A percentile compares a stretch with the other conserved stretches of the same genome.
phyloP scores from a whole-genome alignment of 2,113 vertebrate genomes.

The Grus americana region DNA sequence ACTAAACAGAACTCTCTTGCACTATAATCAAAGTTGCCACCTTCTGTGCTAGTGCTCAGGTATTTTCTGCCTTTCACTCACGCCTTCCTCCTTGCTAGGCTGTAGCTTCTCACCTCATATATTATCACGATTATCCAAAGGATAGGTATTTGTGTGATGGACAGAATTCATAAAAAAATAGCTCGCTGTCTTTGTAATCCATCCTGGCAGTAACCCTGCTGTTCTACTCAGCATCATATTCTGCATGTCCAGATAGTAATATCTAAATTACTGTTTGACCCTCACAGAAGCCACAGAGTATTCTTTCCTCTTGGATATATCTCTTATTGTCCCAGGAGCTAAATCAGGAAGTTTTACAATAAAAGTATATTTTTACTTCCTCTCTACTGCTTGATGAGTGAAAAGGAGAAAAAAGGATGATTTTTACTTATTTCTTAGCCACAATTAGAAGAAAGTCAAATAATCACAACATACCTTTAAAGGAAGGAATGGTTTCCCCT shows the following conservation, averaged over 20 bases:
- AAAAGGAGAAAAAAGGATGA: neutral
- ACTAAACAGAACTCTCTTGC: neutral
- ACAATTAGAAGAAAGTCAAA: neutral
- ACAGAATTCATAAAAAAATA: neutral
- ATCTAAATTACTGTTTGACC: neutral
- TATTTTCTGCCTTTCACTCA: neutral
- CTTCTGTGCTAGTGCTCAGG: neutral
- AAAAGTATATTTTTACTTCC: neutral
- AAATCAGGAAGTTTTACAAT: neutral
- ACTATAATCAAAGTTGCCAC: neutral
- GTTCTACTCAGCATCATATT: neutral
- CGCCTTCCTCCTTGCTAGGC: neutral
- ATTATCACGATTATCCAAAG: neutral
- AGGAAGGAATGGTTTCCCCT: neutral
- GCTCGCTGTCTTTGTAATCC: neutral
- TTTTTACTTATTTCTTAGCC: neutral
- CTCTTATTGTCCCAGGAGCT: neutral
- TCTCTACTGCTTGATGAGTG: neutral
- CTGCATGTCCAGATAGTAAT: neutral
- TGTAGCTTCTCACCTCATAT: neutral
- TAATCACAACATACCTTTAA: neutral
- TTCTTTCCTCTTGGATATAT: neutral
- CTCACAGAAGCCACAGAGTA: neutral
- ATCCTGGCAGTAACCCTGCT: neutral
- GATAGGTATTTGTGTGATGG: rapidly evolving